A percentile compares a stretch with the other conserved stretches of the same genome.
phyloP scores from a whole-genome alignment of 2,888 invertebrate species.

The Allygus modestus region DNA sequence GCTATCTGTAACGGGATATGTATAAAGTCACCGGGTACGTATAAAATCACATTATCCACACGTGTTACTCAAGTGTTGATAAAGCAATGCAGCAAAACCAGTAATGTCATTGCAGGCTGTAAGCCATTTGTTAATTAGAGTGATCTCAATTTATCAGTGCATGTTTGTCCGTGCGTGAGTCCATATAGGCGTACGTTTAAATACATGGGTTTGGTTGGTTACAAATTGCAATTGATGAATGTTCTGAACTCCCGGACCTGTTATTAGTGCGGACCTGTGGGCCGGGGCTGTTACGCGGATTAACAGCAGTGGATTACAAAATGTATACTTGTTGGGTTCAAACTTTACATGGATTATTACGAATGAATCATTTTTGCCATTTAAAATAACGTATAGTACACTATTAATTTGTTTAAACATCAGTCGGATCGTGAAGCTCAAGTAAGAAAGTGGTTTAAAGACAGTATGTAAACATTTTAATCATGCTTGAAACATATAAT shows the following conservation, averaged over 20 bases:
- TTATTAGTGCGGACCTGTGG: background rate
- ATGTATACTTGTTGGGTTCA: background rate
- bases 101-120: background rate
- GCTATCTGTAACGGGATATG: no score
- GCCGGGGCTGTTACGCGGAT: background rate
- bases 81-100: slow-evolving; percentile 31
- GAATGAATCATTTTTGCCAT: no score
- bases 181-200: background rate
- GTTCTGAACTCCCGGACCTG: background rate
- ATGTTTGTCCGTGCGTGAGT: background rate
- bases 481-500: no score
- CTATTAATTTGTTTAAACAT: no score
- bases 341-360: background rate
- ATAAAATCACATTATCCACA: background rate
- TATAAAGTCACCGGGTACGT: background rate
- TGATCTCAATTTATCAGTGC: background rate
- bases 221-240: slow-evolving; percentile 12
- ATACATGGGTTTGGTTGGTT: slow-evolving; percentile 5
- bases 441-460: no score
- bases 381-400: no score
- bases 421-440: no score
- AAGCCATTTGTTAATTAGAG: slow-evolving; percentile 32
- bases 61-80: background rate
- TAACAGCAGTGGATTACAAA: background rate
- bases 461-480: no score